Evolutionary conservation across 2,888 invertebrate genomes (phyloP).

Genomic region (Tuta absoluta): DNA sequence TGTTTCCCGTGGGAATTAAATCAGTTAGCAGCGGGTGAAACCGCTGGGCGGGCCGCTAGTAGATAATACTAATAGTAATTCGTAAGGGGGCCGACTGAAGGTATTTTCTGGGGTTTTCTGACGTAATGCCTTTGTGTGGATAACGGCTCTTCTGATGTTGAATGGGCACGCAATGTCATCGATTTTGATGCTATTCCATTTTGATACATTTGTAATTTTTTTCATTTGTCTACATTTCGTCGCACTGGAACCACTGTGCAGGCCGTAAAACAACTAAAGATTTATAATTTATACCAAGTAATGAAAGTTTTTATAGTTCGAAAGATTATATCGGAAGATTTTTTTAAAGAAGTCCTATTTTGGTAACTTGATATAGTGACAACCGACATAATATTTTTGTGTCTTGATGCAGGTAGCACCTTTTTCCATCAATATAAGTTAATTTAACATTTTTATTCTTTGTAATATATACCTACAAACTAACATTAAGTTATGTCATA

Average conservation of each 20-base stretch:
- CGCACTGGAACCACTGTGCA: not conserved
- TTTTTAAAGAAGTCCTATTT: not conserved
- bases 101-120: slow-evolving; percentile 52
- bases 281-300: not conserved
- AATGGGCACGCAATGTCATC: slow-evolving; percentile 53
- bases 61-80: slow-evolving; percentile 79
- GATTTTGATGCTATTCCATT: not conserved
- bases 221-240: not conserved
- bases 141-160: slow-evolving; percentile 52
- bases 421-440: not conserved
- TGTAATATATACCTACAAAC: no score
- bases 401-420: not conserved
- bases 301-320: not conserved
- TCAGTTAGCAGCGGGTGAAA: no score
- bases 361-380: not conserved
- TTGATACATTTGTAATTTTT: not conserved
- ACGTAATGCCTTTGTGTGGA: slow-evolving; percentile 67
- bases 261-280: not conserved
- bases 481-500: no score
- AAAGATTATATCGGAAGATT: not conserved
- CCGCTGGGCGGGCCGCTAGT: no score
- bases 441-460: not conserved
- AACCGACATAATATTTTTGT: not conserved
- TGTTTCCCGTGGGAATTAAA: no score
- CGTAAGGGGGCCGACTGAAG: slow-evolving; percentile 62